Conservation (phyloP, 1,140 invertebrate species). For the Danaus plexippus region DNA sequence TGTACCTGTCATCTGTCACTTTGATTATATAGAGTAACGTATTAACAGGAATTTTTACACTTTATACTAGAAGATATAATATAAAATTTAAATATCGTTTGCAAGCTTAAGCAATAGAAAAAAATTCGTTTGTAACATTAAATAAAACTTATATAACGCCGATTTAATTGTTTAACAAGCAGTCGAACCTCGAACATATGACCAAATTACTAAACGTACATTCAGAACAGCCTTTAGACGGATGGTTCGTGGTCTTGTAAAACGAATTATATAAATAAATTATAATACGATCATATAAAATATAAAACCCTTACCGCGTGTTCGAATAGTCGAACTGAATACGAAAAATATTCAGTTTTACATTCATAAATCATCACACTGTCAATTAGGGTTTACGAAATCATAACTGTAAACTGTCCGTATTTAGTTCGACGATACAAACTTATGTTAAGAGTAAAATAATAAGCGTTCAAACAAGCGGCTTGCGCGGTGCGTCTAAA, state of each 20-base stretch:
- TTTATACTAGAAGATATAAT: too few species aligned
- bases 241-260: slow-evolving; percentile 3
- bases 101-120: too few species aligned
- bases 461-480: slow-evolving; percentile 17
- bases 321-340: slow-evolving; percentile 1
- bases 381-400: too few species aligned
- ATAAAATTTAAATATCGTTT: too few species aligned
- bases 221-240: slow-evolving; percentile 38
- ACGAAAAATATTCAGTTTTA: too few species aligned
- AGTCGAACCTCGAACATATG: slow-evolving; percentile 37
- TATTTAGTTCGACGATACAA: not conserved
- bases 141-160: too few species aligned
- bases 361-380: too few species aligned
- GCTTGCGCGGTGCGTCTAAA: slow-evolving; percentile 22
- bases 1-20: too few species aligned
- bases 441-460: slow-evolving; percentile 3
- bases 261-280: slow-evolving; percentile 4
- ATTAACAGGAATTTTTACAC: too few species aligned
- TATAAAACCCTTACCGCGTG: slow-evolving; percentile 1
- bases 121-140: too few species aligned
- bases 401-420: not conserved
- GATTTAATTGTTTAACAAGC: too few species aligned
- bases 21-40: too few species aligned
- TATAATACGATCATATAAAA: slow-evolving; percentile 1
- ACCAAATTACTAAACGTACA: slow-evolving; percentile 57